Conservation (phyloP, 2,797 vertebrate genomes). For the Natrix natrix region DNA sequence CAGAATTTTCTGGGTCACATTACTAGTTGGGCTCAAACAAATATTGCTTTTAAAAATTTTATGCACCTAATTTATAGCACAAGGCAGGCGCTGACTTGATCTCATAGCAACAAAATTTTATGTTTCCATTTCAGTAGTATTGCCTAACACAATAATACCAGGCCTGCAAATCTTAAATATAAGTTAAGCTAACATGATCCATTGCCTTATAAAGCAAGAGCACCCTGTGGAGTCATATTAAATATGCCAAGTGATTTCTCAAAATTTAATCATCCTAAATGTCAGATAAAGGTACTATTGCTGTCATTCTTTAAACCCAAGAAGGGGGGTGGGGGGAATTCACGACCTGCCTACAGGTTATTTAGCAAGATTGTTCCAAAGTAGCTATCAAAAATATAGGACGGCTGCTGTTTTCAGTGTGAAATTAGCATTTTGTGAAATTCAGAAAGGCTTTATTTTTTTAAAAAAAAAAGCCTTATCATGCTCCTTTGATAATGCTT, state of each 20-base stretch:
- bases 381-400: slow-evolving; percentile 63
- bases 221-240: slow-evolving; percentile 74
- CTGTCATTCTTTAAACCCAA: slow-evolving; percentile 82
- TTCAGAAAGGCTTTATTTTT: slow-evolving; percentile 22
- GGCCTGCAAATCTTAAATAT: slow-evolving; percentile 73
- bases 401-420: slow-evolving; percentile 32
- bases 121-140: slow-evolving; percentile 73
- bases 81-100: slow-evolving; percentile 68
- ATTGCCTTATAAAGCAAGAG: slow-evolving; percentile 75
- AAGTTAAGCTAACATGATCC: slow-evolving; percentile 80
- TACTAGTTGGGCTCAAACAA: slow-evolving; percentile 49
- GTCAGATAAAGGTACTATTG: slow-evolving; percentile 84
- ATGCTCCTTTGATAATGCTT: background rate
- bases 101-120: slow-evolving; percentile 72
- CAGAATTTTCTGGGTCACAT: slow-evolving; percentile 45
- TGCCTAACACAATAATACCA: slow-evolving; percentile 76
- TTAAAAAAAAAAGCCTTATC: background rate
- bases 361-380: slow-evolving; percentile 58
- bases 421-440: slow-evolving; percentile 6
- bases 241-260: slow-evolving; percentile 79
- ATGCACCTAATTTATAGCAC: slow-evolving; percentile 70
- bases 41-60: slow-evolving; percentile 69
- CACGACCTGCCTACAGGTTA: slow-evolving; percentile 58
- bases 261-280: slow-evolving; percentile 87
- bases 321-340: background rate